phyloP scores from a whole-genome alignment of 1,140 invertebrate species.

The Portunus trituberculatus region DNA sequence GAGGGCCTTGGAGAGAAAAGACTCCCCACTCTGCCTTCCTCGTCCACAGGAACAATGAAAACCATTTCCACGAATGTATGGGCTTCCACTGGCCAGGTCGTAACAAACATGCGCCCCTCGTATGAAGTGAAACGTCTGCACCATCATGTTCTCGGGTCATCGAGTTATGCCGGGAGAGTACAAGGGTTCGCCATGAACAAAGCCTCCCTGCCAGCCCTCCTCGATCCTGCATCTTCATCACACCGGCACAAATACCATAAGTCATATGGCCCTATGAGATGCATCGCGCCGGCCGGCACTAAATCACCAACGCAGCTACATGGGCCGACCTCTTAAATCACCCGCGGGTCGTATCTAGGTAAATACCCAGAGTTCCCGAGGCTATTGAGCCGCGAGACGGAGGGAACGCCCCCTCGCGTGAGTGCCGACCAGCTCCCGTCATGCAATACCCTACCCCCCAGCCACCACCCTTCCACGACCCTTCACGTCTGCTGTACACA shows the following conservation, averaged over 20 bases:
- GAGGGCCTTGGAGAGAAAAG: no score
- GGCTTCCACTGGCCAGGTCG: no score
- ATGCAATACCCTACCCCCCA: conserved; percentile 24
- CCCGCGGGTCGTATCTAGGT: conserved; percentile 31
- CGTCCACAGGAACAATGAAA: no score
- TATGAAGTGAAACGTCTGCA: no score
- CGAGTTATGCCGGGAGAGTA: no score
- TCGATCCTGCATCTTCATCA: conserved; percentile 26
- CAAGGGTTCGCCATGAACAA: no score
- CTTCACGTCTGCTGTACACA: neutral
- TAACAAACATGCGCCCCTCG: no score
- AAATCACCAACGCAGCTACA: neutral
- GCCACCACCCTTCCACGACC: neutral
- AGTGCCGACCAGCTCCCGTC: neutral
- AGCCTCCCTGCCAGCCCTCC: neutral
- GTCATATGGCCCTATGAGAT: conserved; percentile 1
- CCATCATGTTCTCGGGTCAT: no score
- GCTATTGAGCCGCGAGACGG: conserved; percentile 31
- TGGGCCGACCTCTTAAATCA: conserved; percentile 7
- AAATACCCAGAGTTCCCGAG: conserved; percentile 34
- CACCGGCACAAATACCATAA: neutral
- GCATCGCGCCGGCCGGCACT: neutral
- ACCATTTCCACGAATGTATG: no score
- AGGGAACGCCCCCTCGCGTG: conserved; percentile 51
- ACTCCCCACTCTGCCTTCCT: no score